These are phyloP conservation scores for Antedon mediterranea DNA, from an alignment of 53 echinoderm and acorn worm genomes.

Conservation along the genomic window DNA sequence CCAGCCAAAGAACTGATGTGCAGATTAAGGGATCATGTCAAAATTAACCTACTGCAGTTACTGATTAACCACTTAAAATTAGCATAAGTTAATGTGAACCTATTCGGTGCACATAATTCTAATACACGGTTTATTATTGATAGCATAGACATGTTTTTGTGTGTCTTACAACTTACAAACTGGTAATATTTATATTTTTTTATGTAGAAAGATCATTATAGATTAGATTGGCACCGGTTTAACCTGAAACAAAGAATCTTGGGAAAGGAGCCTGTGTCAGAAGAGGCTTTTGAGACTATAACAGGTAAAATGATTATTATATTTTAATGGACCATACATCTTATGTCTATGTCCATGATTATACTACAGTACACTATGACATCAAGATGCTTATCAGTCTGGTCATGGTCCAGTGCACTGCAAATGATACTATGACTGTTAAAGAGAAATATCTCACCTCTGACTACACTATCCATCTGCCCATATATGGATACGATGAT, in stretches of 20 bases:
- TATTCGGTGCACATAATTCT: not conserved
- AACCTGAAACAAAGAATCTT: conserved; percentile 68
- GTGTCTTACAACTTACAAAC: not conserved
- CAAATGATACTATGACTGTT: not conserved
- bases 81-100: too few species aligned
- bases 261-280: conserved; percentile 29
- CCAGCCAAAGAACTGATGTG: too few species aligned
- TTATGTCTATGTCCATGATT: too few species aligned
- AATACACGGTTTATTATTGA: not conserved
- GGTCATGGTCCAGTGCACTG: too few species aligned
- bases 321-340: too few species aligned
- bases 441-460: not conserved
- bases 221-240: conserved; percentile 90
- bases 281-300: conserved; percentile 50
- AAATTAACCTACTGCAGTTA: too few species aligned
- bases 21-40: too few species aligned
- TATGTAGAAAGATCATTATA: conserved; percentile 63
- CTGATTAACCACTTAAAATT: too few species aligned
- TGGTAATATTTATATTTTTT: not conserved
- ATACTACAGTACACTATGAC: too few species aligned
- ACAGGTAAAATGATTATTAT: conserved; percentile 26
- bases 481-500: too few species aligned
- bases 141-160: too few species aligned
- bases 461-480: not conserved
- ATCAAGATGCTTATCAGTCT: not conserved